A percentile compares a stretch with the other conserved stretches of the same genome.
Conservation (phyloP, 2,797 vertebrate genomes). For the Leuciscus waleckii region DNA sequence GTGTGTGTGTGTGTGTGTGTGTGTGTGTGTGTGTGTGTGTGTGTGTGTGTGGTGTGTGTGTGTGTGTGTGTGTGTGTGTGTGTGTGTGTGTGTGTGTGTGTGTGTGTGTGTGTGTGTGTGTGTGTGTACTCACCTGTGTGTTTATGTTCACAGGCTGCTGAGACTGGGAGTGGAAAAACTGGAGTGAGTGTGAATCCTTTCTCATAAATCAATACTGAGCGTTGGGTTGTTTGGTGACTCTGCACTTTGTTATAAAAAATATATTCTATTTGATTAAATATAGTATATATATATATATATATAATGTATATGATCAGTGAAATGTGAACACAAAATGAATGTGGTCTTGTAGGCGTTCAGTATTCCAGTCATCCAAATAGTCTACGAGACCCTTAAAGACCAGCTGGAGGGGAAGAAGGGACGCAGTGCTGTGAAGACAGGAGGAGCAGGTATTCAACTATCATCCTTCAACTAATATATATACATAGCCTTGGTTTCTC, state of each 20-base stretch:
- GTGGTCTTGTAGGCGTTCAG: conserved; percentile 88
- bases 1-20: too few species aligned
- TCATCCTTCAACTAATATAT: background rate
- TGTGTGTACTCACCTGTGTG: background rate
- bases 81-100: too few species aligned
- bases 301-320: background rate
- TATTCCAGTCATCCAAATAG: conserved; percentile 98
- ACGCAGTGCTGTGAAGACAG: conserved; percentile 89
- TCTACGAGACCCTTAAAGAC: conserved; percentile 96
- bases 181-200: conserved; percentile 84
- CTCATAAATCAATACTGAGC: too few species aligned
- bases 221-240: background rate
- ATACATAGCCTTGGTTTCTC: too few species aligned
- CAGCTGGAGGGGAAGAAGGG: conserved; percentile 95
- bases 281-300: background rate
- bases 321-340: background rate
- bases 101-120: background rate
- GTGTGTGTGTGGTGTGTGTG: background rate
- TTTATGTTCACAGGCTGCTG: conserved; percentile 85
- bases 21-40: too few species aligned
- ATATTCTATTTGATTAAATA: background rate
- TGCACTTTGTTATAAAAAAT: background rate
- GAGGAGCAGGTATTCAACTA: conserved; percentile 83
- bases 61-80: too few species aligned
- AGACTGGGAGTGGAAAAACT: conserved; percentile 99